Evolutionary conservation across 1,140 invertebrate genomes (phyloP).

Genomic region (Ostrea edulis): DNA sequence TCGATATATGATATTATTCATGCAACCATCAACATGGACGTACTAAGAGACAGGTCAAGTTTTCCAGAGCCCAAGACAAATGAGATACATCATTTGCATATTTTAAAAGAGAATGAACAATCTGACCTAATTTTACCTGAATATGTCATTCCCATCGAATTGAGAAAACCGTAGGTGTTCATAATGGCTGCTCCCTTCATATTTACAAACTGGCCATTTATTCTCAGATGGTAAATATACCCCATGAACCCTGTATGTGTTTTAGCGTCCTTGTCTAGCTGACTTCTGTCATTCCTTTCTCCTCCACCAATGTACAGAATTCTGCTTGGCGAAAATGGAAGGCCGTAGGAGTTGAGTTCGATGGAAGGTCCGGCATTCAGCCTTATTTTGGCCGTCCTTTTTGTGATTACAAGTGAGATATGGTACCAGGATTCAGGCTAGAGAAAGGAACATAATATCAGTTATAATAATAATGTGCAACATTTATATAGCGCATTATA

Average conservation of each 20-base stretch:
- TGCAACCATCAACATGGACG: no score
- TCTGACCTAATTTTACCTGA: not conserved
- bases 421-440: constrained; percentile 37
- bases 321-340: not conserved
- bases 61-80: no score
- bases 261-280: not conserved
- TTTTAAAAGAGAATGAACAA: no score
- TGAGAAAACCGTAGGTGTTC: constrained; percentile 1
- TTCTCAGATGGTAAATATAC: not conserved
- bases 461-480: no score
- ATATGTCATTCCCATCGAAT: not conserved
- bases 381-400: constrained; percentile 7
- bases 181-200: constrained; percentile 31
- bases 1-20: no score
- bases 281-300: constrained; percentile 22
- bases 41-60: no score
- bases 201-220: not conserved
- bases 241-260: not conserved
- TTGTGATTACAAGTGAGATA: not conserved
- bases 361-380: constrained; percentile 23
- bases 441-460: not conserved
- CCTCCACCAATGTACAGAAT: constrained; percentile 40
- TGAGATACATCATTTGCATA: no score
- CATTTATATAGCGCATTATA: no score
- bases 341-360: constrained; percentile 17